Evolutionary conservation across 2,888 invertebrate genomes (phyloP).

Genomic region (Azorinus chamasolen): DNA sequence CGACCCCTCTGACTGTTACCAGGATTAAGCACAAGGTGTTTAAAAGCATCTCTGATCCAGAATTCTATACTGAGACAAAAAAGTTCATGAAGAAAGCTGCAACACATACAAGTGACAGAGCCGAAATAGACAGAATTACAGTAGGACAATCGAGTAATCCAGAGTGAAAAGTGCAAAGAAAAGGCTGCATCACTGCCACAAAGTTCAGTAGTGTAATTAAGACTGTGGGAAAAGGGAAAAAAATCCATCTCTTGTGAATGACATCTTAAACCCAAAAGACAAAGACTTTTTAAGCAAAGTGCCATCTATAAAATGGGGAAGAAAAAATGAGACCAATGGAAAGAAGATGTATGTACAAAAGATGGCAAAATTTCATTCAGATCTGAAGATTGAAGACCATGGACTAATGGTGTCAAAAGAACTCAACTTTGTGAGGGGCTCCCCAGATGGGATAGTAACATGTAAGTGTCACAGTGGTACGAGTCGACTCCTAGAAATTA

Average conservation of each 20-base stretch:
- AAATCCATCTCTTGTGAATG: slow-evolving; percentile 7
- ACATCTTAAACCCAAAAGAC: not conserved
- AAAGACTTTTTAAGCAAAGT: slow-evolving; percentile 10
- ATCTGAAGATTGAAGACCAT: slow-evolving; percentile 18
- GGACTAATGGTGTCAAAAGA: slow-evolving; percentile 18
- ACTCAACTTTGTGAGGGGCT: slow-evolving; percentile 16
- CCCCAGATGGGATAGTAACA: slow-evolving; percentile 27
- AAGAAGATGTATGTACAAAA: slow-evolving; percentile 10
- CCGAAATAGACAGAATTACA: slow-evolving; percentile 11
- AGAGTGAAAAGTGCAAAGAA: slow-evolving; percentile 32
- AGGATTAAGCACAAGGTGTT: not conserved
- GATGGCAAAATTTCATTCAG: slow-evolving; percentile 4
- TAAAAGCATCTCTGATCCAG: not conserved
- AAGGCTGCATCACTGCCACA: slow-evolving; percentile 21
- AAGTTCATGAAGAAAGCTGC: not conserved
- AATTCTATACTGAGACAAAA: no score
- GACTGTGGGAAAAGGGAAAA: slow-evolving; percentile 10
- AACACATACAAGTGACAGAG: not conserved
- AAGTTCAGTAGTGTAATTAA: slow-evolving; percentile 6
- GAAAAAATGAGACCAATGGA: slow-evolving; percentile 13
- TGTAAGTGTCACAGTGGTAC: slow-evolving; percentile 27
- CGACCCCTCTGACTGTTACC: slow-evolving; percentile 6
- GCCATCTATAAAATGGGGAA: slow-evolving; percentile 29
- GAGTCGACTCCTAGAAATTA: slow-evolving; percentile 24
- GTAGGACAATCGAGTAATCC: slow-evolving; percentile 1